phyloP scores from a whole-genome alignment of 2,797 vertebrate genomes.

The Thripadectes ignobilis region DNA sequence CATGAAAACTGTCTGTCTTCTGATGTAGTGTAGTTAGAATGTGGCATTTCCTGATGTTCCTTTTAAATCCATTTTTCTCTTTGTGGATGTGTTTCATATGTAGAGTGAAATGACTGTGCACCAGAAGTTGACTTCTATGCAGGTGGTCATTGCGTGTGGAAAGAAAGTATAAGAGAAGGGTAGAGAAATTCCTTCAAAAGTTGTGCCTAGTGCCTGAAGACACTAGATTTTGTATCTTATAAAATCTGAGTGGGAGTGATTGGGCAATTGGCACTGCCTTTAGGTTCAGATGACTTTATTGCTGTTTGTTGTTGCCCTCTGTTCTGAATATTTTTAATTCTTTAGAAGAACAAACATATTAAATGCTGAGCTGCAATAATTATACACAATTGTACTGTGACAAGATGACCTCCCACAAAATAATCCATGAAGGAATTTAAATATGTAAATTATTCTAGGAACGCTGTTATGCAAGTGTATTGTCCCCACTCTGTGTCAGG shows the following conservation, averaged over 20 bases:
- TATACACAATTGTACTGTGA: neutral
- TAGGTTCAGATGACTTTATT: neutral
- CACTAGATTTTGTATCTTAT: neutral
- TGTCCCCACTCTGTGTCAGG: neutral
- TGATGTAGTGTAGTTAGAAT: neutral
- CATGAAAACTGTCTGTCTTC: neutral
- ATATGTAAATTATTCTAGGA: slow-evolving; percentile 33
- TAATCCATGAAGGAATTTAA: slow-evolving; percentile 34
- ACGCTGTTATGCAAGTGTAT: slow-evolving; percentile 17
- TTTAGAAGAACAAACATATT: neutral
- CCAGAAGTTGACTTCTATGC: neutral
- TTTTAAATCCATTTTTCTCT: neutral
- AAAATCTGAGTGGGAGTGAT: neutral
- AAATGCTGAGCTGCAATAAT: slow-evolving; percentile 13
- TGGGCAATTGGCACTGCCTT: neutral
- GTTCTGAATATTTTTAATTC: slow-evolving; percentile 50
- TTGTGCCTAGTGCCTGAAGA: neutral
- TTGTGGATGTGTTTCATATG: neutral
- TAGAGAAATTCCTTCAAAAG: neutral
- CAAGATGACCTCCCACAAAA: neutral
- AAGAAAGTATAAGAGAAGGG: neutral
- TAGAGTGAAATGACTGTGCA: neutral
- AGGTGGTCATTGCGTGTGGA: neutral
- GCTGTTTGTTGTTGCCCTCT: slow-evolving; percentile 34
- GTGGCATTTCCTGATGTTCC: neutral